A percentile compares a stretch with the other conserved stretches of the same genome.
phyloP scores from a whole-genome alignment of 2,888 invertebrate species.

The Teinopalpus imperialis region DNA sequence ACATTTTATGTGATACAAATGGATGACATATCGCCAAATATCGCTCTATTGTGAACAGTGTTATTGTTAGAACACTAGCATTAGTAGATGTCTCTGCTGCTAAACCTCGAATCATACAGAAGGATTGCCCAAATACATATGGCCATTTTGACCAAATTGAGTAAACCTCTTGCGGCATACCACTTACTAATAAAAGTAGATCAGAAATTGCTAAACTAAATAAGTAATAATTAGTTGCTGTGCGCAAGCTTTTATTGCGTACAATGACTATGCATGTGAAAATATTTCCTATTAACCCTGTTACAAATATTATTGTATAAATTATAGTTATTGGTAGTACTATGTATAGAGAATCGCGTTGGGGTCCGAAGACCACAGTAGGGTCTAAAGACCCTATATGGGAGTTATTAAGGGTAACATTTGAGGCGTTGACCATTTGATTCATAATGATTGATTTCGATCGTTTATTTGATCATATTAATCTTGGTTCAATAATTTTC shows the following conservation, averaged over 20 bases:
- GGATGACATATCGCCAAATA: constrained; percentile 85
- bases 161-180: constrained; percentile 92
- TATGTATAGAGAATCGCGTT: constrained; percentile 81
- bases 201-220: constrained; percentile 94
- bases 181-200: constrained; percentile 88
- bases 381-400: constrained; percentile 44
- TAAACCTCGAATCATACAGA: constrained; percentile 89
- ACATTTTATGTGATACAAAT: constrained; percentile 89
- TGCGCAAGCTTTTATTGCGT: constrained; percentile 91
- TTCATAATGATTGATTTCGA: constrained; percentile 20
- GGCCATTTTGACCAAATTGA: constrained; percentile 89
- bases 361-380: constrained; percentile 62
- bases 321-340: constrained; percentile 89
- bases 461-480: neutral
- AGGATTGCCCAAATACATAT: constrained; percentile 89
- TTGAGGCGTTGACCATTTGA: constrained; percentile 25
- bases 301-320: constrained; percentile 89
- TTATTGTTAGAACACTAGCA: constrained; percentile 89
- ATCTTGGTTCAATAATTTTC: neutral
- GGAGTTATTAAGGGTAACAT: constrained; percentile 33
- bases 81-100: constrained; percentile 91
- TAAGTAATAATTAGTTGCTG: constrained; percentile 90
- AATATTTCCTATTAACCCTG: constrained; percentile 90
- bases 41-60: constrained; percentile 91
- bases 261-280: constrained; percentile 93